Evolutionary conservation across 2,888 invertebrate genomes (phyloP).

Genomic region (Electrophaes corylata): DNA sequence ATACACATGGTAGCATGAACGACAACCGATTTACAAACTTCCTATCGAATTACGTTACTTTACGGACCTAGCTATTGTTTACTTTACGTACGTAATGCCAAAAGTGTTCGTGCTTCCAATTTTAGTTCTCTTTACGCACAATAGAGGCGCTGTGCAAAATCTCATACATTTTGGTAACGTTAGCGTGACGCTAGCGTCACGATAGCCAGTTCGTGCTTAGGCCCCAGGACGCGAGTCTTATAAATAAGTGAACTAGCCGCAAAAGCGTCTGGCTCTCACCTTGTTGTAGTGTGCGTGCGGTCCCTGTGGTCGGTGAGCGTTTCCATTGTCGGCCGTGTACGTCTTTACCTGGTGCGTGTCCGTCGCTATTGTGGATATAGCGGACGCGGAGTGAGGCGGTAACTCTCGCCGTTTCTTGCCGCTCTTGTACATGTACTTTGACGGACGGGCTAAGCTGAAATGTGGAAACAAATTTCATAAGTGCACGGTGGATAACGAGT

Average conservation of each 20-base stretch:
- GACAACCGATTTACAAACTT: too few species aligned
- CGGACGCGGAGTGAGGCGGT: constrained; percentile 68
- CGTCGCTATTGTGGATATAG: constrained; percentile 83
- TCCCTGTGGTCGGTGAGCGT: constrained; percentile 89
- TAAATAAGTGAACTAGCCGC: constrained; percentile 33
- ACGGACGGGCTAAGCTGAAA: constrained; percentile 74
- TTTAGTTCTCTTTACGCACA: too few species aligned
- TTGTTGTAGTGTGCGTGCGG: constrained; percentile 96
- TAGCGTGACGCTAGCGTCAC: too few species aligned
- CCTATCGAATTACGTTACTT: too few species aligned
- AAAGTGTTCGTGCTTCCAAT: too few species aligned
- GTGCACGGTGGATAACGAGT: too few species aligned
- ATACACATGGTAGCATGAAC: too few species aligned
- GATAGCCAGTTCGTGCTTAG: too few species aligned
- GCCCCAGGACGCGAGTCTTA: constrained; percentile 1
- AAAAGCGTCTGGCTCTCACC: constrained; percentile 87
- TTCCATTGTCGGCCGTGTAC: constrained; percentile 96
- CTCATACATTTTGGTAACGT: too few species aligned
- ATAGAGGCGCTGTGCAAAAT: background rate
- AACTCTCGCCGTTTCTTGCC: constrained; percentile 78
- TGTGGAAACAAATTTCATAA: constrained; percentile 1
- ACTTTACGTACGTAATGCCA: too few species aligned
- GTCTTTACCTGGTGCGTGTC: constrained; percentile 96
- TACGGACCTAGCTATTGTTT: too few species aligned
- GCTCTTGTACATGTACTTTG: constrained; percentile 77